Conservation (phyloP, 2,797 vertebrate species). For the Sylvilagus floridanus region DNA sequence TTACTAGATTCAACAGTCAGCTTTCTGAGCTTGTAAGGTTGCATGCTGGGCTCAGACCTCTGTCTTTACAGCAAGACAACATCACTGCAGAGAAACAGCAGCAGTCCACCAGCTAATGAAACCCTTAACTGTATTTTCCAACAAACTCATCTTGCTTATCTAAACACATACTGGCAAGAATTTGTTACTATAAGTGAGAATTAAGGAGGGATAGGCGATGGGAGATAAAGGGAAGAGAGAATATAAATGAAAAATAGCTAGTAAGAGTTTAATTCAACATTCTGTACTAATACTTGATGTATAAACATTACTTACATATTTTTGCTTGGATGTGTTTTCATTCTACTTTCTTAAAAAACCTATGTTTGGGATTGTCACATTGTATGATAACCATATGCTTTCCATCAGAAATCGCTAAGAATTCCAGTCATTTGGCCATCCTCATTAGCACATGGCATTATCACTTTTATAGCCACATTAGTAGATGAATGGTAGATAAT, state of each 20-base stretch:
- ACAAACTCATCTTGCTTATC: constrained; percentile 20
- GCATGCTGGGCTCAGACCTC: background rate
- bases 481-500: background rate
- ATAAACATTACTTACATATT: background rate
- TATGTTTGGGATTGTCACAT: background rate
- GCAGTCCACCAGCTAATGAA: background rate
- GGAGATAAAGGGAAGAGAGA: background rate
- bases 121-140: background rate
- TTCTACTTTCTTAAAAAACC: background rate
- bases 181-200: background rate
- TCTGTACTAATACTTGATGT: background rate
- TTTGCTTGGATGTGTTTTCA: background rate
- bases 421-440: background rate
- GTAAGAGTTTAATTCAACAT: background rate
- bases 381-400: background rate
- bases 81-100: background rate
- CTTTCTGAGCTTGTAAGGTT: background rate
- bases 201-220: background rate
- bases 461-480: constrained; percentile 34
- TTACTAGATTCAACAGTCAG: background rate
- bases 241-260: background rate
- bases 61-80: background rate
- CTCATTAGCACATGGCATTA: background rate
- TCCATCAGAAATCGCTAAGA: background rate
- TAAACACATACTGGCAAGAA: constrained; percentile 16